A percentile compares a stretch with the other conserved stretches of the same genome.
Conservation (phyloP, 1,140 invertebrate genomes). For the Drosophila serrata region DNA sequence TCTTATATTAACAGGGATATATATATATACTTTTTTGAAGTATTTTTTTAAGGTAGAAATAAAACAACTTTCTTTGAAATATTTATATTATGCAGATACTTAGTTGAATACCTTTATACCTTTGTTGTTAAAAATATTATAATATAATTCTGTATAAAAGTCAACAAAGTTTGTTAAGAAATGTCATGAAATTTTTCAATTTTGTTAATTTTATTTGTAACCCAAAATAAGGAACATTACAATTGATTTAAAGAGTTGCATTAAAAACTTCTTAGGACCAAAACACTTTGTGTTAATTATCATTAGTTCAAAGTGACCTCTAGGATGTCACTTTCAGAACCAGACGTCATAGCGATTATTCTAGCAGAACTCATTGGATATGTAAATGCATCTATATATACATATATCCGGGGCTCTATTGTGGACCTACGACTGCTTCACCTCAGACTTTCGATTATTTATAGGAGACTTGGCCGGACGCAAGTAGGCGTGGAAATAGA, state of each 20-base stretch:
- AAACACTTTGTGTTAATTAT: not conserved
- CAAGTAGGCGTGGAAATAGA: conserved; percentile 87
- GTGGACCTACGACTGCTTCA: conserved; percentile 5
- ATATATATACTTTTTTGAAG: too few species aligned
- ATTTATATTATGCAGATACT: too few species aligned
- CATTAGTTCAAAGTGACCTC: not conserved
- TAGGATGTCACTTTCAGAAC: not conserved
- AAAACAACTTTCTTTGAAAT: too few species aligned
- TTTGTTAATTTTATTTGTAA: not conserved
- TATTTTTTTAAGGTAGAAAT: too few species aligned
- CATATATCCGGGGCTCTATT: not conserved
- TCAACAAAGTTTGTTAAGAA: not conserved
- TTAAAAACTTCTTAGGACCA: not conserved
- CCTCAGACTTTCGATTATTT: conserved; percentile 1
- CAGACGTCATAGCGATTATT: not conserved
- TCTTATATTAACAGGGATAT: too few species aligned
- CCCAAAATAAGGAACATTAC: not conserved
- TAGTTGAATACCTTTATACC: too few species aligned
- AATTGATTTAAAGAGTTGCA: not conserved
- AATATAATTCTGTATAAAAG: too few species aligned
- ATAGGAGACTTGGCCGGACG: conserved; percentile 62
- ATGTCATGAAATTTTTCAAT: not conserved
- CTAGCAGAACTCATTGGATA: conserved; percentile 12
- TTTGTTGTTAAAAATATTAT: not conserved
- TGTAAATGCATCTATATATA: conserved; percentile 3